Evolutionary conservation across 2,888 invertebrate species (phyloP), one percentile per base, ranked within the genome.

Genomic region (Lissonota sp.): DNA sequence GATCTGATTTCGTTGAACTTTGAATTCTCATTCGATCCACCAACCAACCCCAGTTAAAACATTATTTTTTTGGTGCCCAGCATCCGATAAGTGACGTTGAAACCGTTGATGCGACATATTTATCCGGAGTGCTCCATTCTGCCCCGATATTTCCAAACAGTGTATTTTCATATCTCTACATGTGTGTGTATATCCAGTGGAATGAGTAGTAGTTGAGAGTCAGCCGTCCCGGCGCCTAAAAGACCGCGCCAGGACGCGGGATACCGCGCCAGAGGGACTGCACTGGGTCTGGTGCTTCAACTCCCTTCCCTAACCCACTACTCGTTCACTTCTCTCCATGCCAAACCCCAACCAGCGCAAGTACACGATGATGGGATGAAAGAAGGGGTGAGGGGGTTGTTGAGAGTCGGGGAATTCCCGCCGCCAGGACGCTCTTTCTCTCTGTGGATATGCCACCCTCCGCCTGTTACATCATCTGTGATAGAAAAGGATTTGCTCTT

Each of bases 151-250:
- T 26, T 26, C 26, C 26, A 26, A 26, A 26, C 26, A 26, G 1
- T 26, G 26, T 26, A 3, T 26, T 26, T 26, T 26, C 26, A 51
- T 53, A 51, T 37, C 39, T 39, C 6, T 69, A 53, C 64, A 72
- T 58, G 55, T 37, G 57, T 57, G 51, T 63, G 57, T 16, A 49
- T 26, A 37, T 66, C 40, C 4, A 42, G 37, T 49, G 51, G 66
- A 26, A 14, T 7, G 46, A 55, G 69, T 44, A 46, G 74, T 73
- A 70, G 84, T 83, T 75, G 83, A 79, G 81, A 84, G 79, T 80
- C 84, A 86, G 85, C 83, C 85, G 84, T 82, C 73, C 77, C 82
- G 86, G 85, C 86, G 86, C 85, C 86, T 75, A 82, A 86, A 84
- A 85, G 82, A 86, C 82, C 82, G 80, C 79, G n/a, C n/a, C 80